These are phyloP conservation scores for Corynorhinus townsendii DNA, from an alignment of 2,113 vertebrate genomes.

Conservation along the genomic window DNA sequence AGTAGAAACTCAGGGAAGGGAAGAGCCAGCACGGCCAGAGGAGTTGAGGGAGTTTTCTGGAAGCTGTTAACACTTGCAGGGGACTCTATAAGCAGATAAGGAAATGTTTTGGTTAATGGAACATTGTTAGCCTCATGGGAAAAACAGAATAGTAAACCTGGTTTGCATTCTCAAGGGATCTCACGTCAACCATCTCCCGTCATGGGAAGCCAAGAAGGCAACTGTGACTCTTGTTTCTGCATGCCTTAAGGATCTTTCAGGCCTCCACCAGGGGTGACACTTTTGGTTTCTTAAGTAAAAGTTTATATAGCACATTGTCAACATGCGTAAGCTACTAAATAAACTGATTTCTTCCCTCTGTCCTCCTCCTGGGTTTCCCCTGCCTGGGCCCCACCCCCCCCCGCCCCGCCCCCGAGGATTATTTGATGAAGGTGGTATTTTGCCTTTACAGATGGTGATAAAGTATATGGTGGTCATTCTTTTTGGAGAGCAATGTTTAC, in stretches of 20 bases:
- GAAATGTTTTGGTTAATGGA: background rate
- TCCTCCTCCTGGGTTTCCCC: accelerated
- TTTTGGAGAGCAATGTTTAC: background rate
- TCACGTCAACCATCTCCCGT: background rate
- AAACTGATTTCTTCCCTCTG: background rate
- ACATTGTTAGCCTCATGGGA: background rate
- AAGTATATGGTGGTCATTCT: background rate
- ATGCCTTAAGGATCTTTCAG: background rate
- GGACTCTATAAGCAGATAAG: no score
- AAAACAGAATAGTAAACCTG: background rate
- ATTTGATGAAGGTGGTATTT: background rate
- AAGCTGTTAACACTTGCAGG: accelerated
- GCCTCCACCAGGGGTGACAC: background rate
- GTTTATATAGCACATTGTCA: background rate
- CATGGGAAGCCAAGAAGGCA: background rate
- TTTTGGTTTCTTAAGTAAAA: background rate
- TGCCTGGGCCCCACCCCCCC: background rate
- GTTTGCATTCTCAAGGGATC: background rate
- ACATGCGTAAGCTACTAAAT: background rate
- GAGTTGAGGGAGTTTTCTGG: background rate
- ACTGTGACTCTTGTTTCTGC: background rate
- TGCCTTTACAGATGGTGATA: background rate
- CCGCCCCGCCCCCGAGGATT: background rate
- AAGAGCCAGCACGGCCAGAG: background rate
- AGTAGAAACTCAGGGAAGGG: background rate